These are phyloP conservation scores for Cynoglossus semilaevis DNA, from an alignment of 2,113 vertebrate genomes.

Conservation along the genomic window DNA sequence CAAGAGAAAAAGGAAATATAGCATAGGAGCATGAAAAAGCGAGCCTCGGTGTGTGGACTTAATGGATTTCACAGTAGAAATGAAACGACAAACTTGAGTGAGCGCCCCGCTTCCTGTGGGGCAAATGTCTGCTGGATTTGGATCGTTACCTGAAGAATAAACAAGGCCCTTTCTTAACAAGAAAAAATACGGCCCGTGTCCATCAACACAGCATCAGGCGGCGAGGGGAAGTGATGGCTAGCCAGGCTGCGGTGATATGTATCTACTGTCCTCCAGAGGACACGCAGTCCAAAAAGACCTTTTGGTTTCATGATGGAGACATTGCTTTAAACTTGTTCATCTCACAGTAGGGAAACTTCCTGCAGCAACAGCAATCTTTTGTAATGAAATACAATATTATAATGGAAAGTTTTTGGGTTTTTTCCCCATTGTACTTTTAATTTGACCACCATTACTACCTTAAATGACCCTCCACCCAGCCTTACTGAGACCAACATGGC, in stretches of 20 bases:
- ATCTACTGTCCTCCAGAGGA: conserved; percentile 70
- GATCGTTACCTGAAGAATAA: conserved; percentile 77
- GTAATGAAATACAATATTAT: no score
- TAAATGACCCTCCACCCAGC: no score
- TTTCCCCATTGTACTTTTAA: neutral
- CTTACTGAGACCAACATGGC: no score
- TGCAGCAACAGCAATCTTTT: conserved; percentile 22
- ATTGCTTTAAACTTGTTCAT: conserved; percentile 31
- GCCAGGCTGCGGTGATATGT: conserved; percentile 64
- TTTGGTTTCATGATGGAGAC: conserved; percentile 57
- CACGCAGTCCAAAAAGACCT: conserved; percentile 46
- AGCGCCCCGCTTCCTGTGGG: conserved; percentile 75
- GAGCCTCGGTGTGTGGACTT: conserved; percentile 58
- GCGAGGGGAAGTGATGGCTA: conserved; percentile 53
- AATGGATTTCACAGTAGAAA: conserved; percentile 80
- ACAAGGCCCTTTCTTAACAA: conserved; percentile 72
- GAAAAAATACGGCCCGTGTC: conserved; percentile 71
- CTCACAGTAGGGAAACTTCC: conserved; percentile 40
- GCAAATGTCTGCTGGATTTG: conserved; percentile 73
- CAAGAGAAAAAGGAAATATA: conserved; percentile 22
- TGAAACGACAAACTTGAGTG: conserved; percentile 77
- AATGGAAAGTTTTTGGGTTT: neutral
- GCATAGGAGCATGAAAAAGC: conserved; percentile 50
- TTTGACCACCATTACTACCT: no score
- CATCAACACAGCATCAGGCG: conserved; percentile 61